Conservation (phyloP, 2,113 vertebrate genomes). For the Thunnus thynnus region DNA sequence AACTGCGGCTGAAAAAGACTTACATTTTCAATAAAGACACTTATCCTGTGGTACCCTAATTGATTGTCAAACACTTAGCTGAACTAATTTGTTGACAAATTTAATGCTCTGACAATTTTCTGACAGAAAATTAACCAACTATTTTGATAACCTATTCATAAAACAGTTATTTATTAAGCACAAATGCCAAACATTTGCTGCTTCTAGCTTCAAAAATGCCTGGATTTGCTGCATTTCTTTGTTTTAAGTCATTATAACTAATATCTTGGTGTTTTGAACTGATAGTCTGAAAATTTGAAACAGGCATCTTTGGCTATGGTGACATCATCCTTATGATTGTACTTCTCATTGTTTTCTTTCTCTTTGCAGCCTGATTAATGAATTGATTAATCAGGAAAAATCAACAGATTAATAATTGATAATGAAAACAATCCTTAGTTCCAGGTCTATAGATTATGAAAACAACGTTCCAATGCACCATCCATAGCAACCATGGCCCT, state of each 20-base stretch:
- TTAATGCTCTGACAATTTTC: background rate
- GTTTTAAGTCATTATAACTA: background rate
- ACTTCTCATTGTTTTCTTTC: no score
- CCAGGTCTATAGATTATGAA: background rate
- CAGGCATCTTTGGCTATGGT: background rate
- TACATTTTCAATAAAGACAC: background rate
- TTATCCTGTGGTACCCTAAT: background rate
- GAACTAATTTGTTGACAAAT: background rate
- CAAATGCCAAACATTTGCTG: background rate
- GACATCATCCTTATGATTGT: no score
- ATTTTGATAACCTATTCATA: background rate
- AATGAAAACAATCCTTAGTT: background rate
- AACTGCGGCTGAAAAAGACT: constrained; percentile 5
- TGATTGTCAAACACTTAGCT: constrained; percentile 29
- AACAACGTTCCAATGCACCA: background rate
- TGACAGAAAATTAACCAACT: background rate
- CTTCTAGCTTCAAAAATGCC: background rate
- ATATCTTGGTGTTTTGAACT: background rate
- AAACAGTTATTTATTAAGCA: background rate
- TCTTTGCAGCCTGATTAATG: no score
- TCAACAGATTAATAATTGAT: background rate
- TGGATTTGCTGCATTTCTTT: background rate
- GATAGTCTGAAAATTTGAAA: background rate
- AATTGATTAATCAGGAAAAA: background rate
- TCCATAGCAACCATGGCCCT: background rate